Percentiles rank a stretch among this genome's conserved stretches.
Evolutionary conservation across 2,113 vertebrate species (phyloP).

Genomic region (Aplodontia rufa): DNA sequence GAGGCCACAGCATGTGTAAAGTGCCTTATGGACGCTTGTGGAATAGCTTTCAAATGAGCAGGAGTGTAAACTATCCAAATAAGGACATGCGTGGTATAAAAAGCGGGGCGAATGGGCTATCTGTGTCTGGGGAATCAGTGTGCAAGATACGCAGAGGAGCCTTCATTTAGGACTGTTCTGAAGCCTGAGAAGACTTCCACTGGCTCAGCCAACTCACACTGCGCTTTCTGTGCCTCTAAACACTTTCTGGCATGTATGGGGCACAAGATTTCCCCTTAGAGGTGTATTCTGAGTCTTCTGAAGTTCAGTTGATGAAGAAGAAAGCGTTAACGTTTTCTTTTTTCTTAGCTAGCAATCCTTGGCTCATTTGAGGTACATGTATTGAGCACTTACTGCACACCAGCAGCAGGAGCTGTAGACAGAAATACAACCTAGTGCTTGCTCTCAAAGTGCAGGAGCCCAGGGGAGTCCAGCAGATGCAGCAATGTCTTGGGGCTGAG

Average conservation of each 20-base stretch:
- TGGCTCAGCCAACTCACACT: not conserved
- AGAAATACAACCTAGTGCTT: not conserved
- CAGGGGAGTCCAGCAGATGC: not conserved
- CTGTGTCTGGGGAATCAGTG: not conserved
- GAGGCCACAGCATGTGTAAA: not conserved
- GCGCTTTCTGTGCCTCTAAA: not conserved
- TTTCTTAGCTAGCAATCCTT: not conserved
- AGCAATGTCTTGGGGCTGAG: not conserved
- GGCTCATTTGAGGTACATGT: not conserved
- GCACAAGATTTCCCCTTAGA: not conserved
- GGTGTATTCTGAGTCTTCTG: not conserved
- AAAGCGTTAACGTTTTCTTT: not conserved
- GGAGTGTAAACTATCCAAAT: not conserved
- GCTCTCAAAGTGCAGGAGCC: not conserved
- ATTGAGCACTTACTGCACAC: not conserved
- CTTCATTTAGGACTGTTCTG: not conserved
- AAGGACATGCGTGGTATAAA: not conserved
- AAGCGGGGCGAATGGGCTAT: not conserved
- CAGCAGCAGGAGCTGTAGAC: not conserved
- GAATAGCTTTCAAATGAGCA: not conserved
- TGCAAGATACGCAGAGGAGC: rapidly evolving
- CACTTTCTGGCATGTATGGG: not conserved
- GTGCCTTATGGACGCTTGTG: not conserved
- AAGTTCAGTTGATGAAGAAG: not conserved
- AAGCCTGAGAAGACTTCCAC: not conserved